Evolutionary conservation across 2,888 invertebrate species (phyloP).

Genomic region (Timema podura): DNA sequence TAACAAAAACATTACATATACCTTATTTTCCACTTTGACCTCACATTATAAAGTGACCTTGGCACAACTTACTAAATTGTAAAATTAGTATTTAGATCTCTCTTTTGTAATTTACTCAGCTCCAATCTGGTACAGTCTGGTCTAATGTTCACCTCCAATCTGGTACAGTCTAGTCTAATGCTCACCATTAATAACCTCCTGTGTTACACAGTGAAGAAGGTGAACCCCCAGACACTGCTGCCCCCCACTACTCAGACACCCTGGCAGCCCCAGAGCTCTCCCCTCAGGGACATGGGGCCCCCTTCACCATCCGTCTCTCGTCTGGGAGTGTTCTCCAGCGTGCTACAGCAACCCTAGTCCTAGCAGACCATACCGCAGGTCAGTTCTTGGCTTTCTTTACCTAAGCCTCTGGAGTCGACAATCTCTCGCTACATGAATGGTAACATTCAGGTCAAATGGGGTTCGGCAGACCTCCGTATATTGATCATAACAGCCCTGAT

Average conservation of each 20-base stretch:
- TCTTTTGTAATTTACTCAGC: too few species aligned
- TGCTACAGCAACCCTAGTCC: conserved; percentile 36
- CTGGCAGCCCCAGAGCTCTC: conserved; percentile 32
- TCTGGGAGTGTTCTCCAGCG: conserved; percentile 40
- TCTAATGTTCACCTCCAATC: too few species aligned
- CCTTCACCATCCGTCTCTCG: conserved; percentile 37
- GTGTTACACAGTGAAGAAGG: conserved; percentile 31
- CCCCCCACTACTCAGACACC: conserved; percentile 26
- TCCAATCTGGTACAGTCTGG: too few species aligned
- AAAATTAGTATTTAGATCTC: too few species aligned
- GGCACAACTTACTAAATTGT: too few species aligned
- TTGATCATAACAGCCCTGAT: conserved; percentile 32
- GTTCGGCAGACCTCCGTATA: too few species aligned
- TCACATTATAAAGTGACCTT: too few species aligned
- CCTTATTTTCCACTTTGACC: too few species aligned
- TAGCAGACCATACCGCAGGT: conserved; percentile 28
- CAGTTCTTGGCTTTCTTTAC: too few species aligned
- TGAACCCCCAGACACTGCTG: conserved; percentile 27
- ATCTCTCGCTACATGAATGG: not conserved
- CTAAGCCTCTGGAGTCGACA: not conserved
- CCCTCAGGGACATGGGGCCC: conserved; percentile 29
- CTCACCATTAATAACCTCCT: too few species aligned
- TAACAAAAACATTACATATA: too few species aligned
- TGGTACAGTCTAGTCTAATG: too few species aligned
- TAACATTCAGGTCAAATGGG: not conserved